Evolutionary conservation across 1,140 invertebrate species (phyloP).

Genomic region (Apis laboriosa): DNA sequence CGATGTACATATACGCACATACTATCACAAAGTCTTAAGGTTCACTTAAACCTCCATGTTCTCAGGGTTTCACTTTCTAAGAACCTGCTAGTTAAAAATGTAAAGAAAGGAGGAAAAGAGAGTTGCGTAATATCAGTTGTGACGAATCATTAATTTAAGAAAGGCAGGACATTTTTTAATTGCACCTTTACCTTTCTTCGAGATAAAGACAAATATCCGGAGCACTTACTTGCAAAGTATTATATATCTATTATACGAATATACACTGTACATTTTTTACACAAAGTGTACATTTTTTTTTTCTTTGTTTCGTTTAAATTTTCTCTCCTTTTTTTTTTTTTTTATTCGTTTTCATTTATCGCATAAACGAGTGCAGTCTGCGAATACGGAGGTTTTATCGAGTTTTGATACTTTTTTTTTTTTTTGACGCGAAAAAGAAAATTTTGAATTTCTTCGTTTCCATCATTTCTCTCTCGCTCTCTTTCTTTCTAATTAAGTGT

Average conservation of each 20-base stretch:
- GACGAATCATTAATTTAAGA: conserved; percentile 23
- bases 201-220: neutral
- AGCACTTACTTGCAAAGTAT: neutral
- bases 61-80: conserved; percentile 22
- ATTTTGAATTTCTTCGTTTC: conserved; percentile 23
- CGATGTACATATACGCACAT: conserved; percentile 56
- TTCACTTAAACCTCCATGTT: conserved; percentile 44
- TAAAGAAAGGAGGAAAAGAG: neutral
- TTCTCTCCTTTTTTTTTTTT: neutral
- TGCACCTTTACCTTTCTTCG: neutral
- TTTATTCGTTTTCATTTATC: neutral
- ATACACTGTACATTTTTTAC: neutral
- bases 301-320: neutral
- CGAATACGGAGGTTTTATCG: conserved; percentile 23
- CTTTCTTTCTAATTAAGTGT: conserved; percentile 37
- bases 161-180: conserved; percentile 1
- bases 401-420: too few species aligned
- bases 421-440: conserved; percentile 22
- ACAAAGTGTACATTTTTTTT: neutral
- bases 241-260: neutral
- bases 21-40: conserved; percentile 34
- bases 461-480: conserved; percentile 15
- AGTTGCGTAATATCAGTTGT: neutral
- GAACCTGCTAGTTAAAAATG: conserved; percentile 4
- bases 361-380: neutral